phyloP scores from a whole-genome alignment of 92 coral and sea anemone species.

The Nematostella vectensis region DNA sequence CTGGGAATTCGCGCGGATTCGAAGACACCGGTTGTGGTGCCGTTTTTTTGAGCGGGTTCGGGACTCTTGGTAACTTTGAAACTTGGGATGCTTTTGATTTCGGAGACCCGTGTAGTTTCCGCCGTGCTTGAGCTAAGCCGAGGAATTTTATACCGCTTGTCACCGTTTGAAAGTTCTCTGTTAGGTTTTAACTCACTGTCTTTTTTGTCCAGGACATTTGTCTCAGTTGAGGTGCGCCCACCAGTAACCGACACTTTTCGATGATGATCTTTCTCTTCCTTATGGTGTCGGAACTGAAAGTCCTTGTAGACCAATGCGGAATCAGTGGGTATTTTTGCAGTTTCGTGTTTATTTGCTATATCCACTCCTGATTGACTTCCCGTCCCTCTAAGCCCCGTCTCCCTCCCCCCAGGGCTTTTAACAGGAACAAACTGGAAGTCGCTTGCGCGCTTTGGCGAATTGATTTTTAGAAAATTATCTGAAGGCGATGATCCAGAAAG shows the following conservation, averaged over 20 bases:
- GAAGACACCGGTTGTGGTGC: not conserved
- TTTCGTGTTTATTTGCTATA: conserved; percentile 15
- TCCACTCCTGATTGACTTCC: conserved; percentile 8
- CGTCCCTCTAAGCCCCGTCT: conserved; percentile 1
- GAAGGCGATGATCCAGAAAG: conserved; percentile 5
- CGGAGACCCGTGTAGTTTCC: too few relatives aligned
- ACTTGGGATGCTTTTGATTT: too few relatives aligned
- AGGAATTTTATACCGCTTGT: too few relatives aligned
- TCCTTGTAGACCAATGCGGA: conserved; percentile 19
- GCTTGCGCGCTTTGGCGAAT: not conserved
- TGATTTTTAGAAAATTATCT: not conserved
- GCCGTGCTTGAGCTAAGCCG: too few relatives aligned
- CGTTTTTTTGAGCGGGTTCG: too few relatives aligned
- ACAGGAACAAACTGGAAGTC: conserved; percentile 6
- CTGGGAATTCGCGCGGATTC: not conserved
- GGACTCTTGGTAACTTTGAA: too few relatives aligned
- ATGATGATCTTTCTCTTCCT: conserved; percentile 14
- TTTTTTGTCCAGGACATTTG: too few relatives aligned
- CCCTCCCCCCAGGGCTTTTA: not conserved
- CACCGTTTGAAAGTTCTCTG: too few relatives aligned
- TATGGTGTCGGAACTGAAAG: conserved; percentile 20
- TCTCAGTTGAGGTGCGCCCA: too few relatives aligned
- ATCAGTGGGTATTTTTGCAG: conserved; percentile 26
- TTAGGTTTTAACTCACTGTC: too few relatives aligned
- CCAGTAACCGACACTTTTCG: too few relatives aligned